A percentile compares a stretch with the other conserved stretches of the same genome.
Evolutionary conservation across 1,140 invertebrate genomes (phyloP).

Genomic region (Danaus melanippus): DNA sequence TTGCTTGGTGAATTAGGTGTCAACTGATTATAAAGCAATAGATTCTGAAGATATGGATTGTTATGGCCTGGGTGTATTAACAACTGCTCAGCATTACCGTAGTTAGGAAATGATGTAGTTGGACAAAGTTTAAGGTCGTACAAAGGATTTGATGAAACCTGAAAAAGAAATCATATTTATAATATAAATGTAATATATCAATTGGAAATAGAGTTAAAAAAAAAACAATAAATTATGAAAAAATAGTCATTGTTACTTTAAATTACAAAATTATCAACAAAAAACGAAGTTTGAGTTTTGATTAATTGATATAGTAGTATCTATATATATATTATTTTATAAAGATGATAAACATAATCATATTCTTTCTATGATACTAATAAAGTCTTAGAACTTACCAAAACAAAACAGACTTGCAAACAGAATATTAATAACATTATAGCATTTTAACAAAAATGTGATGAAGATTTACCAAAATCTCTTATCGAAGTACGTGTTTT

Average conservation of each 20-base stretch:
- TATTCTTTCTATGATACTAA: neutral
- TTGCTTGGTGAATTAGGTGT: neutral
- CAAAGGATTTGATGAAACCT: slow-evolving; percentile 21
- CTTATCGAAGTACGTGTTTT: slow-evolving; percentile 18
- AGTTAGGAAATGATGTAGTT: slow-evolving; percentile 19
- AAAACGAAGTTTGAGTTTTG: neutral
- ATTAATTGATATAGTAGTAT: too few species aligned
- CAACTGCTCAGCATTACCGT: slow-evolving; percentile 7
- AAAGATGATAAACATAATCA: neutral
- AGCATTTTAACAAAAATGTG: slow-evolving; percentile 12
- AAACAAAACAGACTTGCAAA: slow-evolving; percentile 11
- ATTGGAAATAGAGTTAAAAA: too few species aligned
- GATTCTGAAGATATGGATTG: slow-evolving; percentile 16
- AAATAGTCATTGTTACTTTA: slow-evolving; percentile 15
- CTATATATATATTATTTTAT: neutral
- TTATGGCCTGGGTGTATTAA: slow-evolving; percentile 14
- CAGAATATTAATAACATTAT: slow-evolving; percentile 14
- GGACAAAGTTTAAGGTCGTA: slow-evolving; percentile 22
- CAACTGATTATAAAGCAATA: slow-evolving; percentile 21
- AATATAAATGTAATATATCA: too few species aligned
- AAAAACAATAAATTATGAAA: too few species aligned
- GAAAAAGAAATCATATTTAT: too few species aligned
- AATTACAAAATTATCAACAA: slow-evolving; percentile 12
- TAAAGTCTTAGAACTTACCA: slow-evolving; percentile 17
- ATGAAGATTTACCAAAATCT: slow-evolving; percentile 19